Base-by-base conservation (phyloP, 1,140 invertebrate species). In the Thrips palmi region DNA sequence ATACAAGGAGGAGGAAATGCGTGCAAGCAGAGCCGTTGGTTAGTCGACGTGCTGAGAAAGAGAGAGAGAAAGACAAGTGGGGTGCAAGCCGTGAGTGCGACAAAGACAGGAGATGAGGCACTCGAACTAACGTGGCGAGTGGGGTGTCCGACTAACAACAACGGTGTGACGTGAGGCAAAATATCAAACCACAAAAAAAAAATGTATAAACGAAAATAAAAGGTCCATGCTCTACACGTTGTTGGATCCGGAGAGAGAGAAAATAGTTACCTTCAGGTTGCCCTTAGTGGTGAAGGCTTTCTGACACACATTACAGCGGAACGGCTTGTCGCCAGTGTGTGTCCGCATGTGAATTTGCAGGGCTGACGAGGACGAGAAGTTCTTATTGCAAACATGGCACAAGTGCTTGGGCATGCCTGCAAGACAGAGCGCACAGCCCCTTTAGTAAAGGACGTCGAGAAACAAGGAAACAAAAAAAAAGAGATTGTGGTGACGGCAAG, bases 331-430 rank as follows among this genome's bases (percentile, higher is more conserved):
- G 6, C 89, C 89, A 10, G 91, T 97, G 63, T 98, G 93, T 2
- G 92, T 97, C 52, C 93, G 70, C 80, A 96, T 92, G 64, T 98
- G 93, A 51, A 97, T 97, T 65, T 96, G 89, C 43, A 89, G 70
- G 41, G 91, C 89, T 49, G 86, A 93, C 47, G 84, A 88, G 43
- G 85, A 91, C 22, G 87, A 92, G 68, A 96, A 96, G 68, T 89
- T 91, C 67, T 97, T 94, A 62, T 85, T 80, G 68, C 93, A 97
- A 54, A 92, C 85, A 54, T 81, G 76, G 66, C 92, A 97, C 58
- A 92, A 77, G 61, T 97, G 91, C 64, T 96, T 96, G 54, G 62
- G 57, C 39, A 66, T 57, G 58, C 63, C 67, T 65, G 67, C 53
- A 62, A 65, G 62, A 54, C 6, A 21, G 33, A 37, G 63, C 54